Base-by-base conservation (phyloP, 2,113 vertebrate genomes). In the Nicator chloris region DNA sequence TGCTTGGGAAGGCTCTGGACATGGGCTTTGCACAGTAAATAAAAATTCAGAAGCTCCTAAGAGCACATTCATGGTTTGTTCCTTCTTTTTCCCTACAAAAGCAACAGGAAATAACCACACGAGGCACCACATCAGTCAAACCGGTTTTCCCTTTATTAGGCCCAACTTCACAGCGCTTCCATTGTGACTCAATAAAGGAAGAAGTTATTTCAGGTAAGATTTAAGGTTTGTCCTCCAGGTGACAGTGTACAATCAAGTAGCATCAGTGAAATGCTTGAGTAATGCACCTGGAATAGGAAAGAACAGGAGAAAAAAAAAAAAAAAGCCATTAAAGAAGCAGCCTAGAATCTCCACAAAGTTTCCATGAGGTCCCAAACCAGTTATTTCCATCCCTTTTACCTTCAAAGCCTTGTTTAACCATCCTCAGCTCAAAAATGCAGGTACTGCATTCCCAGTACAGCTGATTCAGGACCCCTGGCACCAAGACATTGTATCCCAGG, bases 131-230 rank as follows among this genome's bases (percentile, higher is more conserved):
- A 20, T 73, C 88, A 81, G 78, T 95, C 97, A 97, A 98, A 97
- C 95, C 75, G 84, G 82, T 92, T 96, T 97, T 85, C 86, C 94
- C 96, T 98, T 98, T 98, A 98, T 98, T 98, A 97, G 93, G 96
- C 95, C 97, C 97, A 96, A 85, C 66, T 97, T 89, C 91, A 65
- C 81, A 85, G 85, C 85, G 92, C 89, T 85, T 40, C 79, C 92
- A 95, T 64, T 88, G 92, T 71, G 96, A 97, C 95, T 95, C 97
- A 97, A 95, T 96, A 97, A 98, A 97, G 97, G 98, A 97, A 97
- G 97, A 96, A 95, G 81, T 94, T 88, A 79, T 76, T 96, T 97
- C 93, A 90, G 96, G 94, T 64, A 93, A 97, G 84, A 90, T 97
- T 97, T 95, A 85, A 97, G 89, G 64, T 96, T 83, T 95, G 89